Evolutionary conservation across 2,888 invertebrate species (phyloP).

Genomic region (Stenodema calcarata): DNA sequence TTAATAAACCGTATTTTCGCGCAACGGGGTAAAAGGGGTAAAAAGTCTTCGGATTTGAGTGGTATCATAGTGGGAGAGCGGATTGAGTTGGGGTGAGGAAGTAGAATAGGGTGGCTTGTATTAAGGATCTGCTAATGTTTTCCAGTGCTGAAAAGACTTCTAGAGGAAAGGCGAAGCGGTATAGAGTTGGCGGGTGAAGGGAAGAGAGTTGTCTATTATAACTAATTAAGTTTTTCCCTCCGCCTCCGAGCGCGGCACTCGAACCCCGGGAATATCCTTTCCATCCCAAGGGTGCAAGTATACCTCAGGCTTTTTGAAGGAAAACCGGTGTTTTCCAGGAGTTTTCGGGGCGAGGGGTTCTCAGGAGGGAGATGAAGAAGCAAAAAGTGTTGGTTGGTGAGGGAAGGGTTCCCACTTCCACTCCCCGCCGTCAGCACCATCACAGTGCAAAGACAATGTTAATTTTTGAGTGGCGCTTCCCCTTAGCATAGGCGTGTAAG

Average conservation of each 20-base stretch:
- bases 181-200: neutral
- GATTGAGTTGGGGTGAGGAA: neutral
- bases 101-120: constrained; percentile 12
- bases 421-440: neutral
- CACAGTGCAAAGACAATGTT: constrained; percentile 52
- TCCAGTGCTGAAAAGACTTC: constrained; percentile 30
- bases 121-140: constrained; percentile 44
- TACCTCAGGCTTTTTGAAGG: constrained; percentile 8
- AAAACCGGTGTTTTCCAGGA: constrained; percentile 20
- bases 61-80: neutral
- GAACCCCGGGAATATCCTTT: neutral
- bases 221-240: constrained; percentile 39
- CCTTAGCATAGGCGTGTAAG: constrained; percentile 42
- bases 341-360: constrained; percentile 10
- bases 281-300: constrained; percentile 42
- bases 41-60: constrained; percentile 28
- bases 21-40: neutral
- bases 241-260: neutral
- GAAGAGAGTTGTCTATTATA: constrained; percentile 45
- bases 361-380: neutral
- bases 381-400: constrained; percentile 16
- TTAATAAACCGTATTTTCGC: constrained; percentile 23
- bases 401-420: neutral
- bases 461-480: constrained; percentile 51
- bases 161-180: neutral